phyloP scores from a whole-genome alignment of 23 tunicate genomes.

The Ciona savignyi region DNA sequence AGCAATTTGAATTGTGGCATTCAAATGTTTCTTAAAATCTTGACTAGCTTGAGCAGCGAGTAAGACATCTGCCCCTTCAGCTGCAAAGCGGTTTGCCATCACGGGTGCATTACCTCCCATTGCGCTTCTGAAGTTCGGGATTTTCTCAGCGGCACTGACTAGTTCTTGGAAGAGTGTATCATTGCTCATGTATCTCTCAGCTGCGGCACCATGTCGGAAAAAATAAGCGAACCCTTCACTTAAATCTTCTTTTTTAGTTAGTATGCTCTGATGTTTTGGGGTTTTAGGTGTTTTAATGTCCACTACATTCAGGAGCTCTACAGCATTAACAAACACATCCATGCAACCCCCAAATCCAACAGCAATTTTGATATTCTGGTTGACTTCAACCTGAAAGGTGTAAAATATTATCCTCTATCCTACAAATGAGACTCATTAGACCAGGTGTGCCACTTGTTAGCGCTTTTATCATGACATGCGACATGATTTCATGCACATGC shows the following conservation, averaged over 20 bases:
- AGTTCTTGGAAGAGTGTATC: constrained; percentile 32
- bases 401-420: no score
- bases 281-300: constrained; percentile 19
- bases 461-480: no score
- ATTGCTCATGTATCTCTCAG: constrained; percentile 51
- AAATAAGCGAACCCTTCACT: constrained; percentile 71
- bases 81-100: constrained; percentile 85
- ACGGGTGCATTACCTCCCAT: constrained; percentile 98
- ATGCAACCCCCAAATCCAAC: constrained; percentile 95
- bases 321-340: constrained; percentile 80
- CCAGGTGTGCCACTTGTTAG: no score
- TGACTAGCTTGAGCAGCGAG: constrained; percentile 58
- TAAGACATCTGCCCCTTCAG: constrained; percentile 78
- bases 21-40: constrained; percentile 14
- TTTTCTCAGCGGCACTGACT: constrained; percentile 27
- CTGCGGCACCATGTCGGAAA: constrained; percentile 83
- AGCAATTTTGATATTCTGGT: constrained; percentile 22
- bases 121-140: constrained; percentile 14
- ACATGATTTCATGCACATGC: no score
- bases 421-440: no score
- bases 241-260: constrained; percentile 28
- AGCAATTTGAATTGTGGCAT: constrained; percentile 28
- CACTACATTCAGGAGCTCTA: constrained; percentile 42
- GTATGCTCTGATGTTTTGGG: constrained; percentile 38
- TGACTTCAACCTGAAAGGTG: constrained; percentile 57